Base-by-base conservation (phyloP, 2,113 vertebrate species). In the Lycocorax pyrrhopterus region DNA sequence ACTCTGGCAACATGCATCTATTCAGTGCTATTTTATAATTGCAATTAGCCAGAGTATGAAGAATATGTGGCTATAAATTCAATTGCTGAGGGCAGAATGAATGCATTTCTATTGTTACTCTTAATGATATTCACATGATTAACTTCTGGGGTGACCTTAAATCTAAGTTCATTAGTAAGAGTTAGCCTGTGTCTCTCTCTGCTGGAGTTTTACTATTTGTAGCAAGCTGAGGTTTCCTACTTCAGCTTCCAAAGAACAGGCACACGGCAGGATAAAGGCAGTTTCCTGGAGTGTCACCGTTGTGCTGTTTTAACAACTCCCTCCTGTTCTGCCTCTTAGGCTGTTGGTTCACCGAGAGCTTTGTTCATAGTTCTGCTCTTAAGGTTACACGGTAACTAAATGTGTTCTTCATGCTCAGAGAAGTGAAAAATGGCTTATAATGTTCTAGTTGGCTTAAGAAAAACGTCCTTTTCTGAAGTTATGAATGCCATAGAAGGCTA, bases 111-210 rank as follows among this genome's bases (percentile, higher is more conserved):
- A 0, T 63, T 82, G 82, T 59, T 88, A 19, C 52, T 64, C 16
- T 33, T 92, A 89, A 80, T 63, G 73, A 74, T 94, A 25, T 68
- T 91, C 92, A 69, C 63, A 16, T 93, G 68, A 95, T 94, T 95
- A 94, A 91, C 56, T 93, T 80, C 77, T 93, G 67, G 71, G 76
- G 33, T 93, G 92, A 91, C 75, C 94, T 95, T 95, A 95, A 86
- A 92, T 56, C 52, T 83, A 91, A 95, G 80, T 94, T 94, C 72
- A 92, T 97, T 97, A 96, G 79, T 43, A 88, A 88, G 75, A 58
- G 87, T 75, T 69, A 77, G 63, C 44, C 37, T 63, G 51, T 63
- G 59, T 66, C 12, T 6, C 12, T 6, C 59, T 87, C 60, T 55
- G 67, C 32, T 89, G 83, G 74, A 81, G 83, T 87, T 92, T 12